These are phyloP conservation scores for Neotoxoptera formosana DNA, from an alignment of 1,140 invertebrate genomes.

Conservation along the genomic window DNA sequence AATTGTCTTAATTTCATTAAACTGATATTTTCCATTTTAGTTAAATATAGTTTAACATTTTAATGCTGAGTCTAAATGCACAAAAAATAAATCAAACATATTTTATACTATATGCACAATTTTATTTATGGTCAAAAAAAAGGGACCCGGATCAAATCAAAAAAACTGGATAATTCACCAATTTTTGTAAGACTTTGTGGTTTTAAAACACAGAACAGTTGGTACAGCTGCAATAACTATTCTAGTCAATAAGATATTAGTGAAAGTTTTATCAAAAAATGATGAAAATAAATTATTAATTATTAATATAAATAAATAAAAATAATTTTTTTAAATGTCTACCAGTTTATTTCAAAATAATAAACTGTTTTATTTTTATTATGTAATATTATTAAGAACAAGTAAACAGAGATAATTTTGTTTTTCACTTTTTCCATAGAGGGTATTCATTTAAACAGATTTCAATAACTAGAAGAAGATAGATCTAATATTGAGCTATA, in stretches of 20 bases:
- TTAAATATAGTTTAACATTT: neutral
- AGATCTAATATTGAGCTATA: neutral
- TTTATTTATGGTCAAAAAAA: neutral
- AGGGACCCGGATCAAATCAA: neutral
- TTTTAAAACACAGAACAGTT: neutral
- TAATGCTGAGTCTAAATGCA: neutral
- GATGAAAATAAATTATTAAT: neutral
- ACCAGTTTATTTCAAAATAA: neutral
- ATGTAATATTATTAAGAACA: neutral
- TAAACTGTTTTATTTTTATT: neutral
- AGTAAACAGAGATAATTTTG: neutral
- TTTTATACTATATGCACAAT: too few relatives aligned
- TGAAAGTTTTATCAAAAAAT: neutral
- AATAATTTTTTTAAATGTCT: neutral
- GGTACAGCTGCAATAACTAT: neutral
- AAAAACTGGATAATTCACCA: neutral
- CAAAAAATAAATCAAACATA: neutral
- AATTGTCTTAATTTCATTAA: neutral
- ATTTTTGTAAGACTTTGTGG: neutral
- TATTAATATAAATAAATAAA: neutral
- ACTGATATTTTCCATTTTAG: neutral
- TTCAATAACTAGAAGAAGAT: neutral
- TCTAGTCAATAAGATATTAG: neutral
- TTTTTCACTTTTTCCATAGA: constrained; percentile 18
- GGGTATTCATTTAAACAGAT: neutral